Evolutionary conservation across 1,140 invertebrate genomes (phyloP).

Genomic region (Ctenoplectra terminalis): DNA sequence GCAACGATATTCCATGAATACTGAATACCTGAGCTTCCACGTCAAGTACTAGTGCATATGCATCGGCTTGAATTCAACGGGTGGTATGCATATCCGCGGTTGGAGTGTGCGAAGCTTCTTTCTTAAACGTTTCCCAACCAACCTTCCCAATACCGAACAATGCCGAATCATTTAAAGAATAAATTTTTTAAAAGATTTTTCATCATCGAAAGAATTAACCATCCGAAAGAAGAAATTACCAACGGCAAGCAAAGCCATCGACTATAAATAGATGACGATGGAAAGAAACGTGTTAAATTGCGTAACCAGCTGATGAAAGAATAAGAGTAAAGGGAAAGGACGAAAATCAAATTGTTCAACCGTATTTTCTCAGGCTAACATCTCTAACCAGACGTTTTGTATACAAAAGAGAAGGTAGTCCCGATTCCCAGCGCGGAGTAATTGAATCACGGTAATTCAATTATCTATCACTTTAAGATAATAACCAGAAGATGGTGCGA

Average conservation of each 20-base stretch:
- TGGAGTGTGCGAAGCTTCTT: slow-evolving; percentile 24
- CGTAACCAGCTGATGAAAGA: too few relatives aligned
- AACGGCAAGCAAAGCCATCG: too few relatives aligned
- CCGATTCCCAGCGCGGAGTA: background rate
- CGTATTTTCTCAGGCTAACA: background rate
- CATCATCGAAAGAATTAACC: background rate
- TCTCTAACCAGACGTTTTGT: background rate
- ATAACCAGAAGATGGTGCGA: slow-evolving; percentile 60
- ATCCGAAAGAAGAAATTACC: too few relatives aligned
- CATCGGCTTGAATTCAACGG: slow-evolving; percentile 58
- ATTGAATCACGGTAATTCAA: slow-evolving; percentile 57
- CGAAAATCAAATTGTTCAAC: background rate
- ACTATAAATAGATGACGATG: background rate
- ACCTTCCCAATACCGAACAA: slow-evolving; percentile 3
- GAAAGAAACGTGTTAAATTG: background rate
- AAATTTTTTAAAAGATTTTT: too few relatives aligned
- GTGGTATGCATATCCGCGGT: slow-evolving; percentile 30
- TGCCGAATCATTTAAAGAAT: slow-evolving; percentile 19
- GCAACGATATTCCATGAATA: slow-evolving; percentile 76
- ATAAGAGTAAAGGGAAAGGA: too few relatives aligned
- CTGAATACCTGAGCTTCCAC: slow-evolving; percentile 57
- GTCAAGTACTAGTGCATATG: slow-evolving; percentile 63
- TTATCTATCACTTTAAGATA: slow-evolving; percentile 56
- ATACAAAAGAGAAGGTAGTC: slow-evolving; percentile 9
- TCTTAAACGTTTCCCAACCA: slow-evolving; percentile 47